A percentile compares a stretch with the other conserved stretches of the same genome.
Conservation (phyloP, 2,888 invertebrate species). For the Monoplex corrugatus region DNA sequence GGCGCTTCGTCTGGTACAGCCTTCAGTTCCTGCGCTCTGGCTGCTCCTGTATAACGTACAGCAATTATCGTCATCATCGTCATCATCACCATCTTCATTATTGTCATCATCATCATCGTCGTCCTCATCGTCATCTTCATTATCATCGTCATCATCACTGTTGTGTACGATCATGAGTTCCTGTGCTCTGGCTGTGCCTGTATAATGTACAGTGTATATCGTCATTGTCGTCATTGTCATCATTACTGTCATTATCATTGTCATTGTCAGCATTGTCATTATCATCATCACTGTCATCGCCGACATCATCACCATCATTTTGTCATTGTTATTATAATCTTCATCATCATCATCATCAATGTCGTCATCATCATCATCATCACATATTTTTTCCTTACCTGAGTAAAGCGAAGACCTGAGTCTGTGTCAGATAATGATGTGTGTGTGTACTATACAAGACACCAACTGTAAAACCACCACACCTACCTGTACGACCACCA, state of each 20-base stretch:
- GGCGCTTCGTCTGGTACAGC: conserved; percentile 96
- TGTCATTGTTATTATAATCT: background rate
- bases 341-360: background rate
- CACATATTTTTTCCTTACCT: too few relatives aligned
- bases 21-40: conserved; percentile 95
- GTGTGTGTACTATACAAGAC: too few relatives aligned
- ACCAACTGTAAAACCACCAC: too few relatives aligned
- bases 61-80: background rate
- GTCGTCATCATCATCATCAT: background rate
- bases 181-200: background rate
- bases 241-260: background rate
- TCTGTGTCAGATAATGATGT: too few relatives aligned
- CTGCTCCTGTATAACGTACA: conserved; percentile 86
- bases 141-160: background rate
- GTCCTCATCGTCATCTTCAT: background rate
- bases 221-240: background rate
- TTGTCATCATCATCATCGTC: background rate
- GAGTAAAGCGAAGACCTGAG: too few relatives aligned
- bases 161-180: background rate
- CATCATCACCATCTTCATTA: background rate
- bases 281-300: background rate
- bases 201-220: background rate
- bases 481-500: too few relatives aligned
- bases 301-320: background rate
- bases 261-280: background rate